Base-by-base conservation (phyloP, 2,888 invertebrate genomes). In the Chorisops tibialis region DNA sequence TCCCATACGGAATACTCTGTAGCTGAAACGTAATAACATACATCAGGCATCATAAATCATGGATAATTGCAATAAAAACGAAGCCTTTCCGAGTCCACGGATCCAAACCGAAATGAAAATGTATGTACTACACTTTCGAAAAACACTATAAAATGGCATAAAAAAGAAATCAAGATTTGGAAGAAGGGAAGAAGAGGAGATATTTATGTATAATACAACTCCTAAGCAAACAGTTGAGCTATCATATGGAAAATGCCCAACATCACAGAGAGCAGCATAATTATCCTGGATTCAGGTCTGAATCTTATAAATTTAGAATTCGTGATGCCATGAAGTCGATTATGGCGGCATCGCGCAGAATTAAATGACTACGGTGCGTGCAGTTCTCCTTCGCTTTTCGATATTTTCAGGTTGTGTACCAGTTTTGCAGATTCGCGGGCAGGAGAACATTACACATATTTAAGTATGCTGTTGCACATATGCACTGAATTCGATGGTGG, bases 231-330 rank as follows among this genome's bases (percentile, higher is more conserved):
- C 51, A 60, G 51, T 60, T 50, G 60, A 30, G 30, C 30, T 9
- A 9, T 30, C 30, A 30, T 30, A 30, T 30, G 30, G 7, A 30
- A 9, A 5, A 30, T 30, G 35, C n/a, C n/a, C n/a, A n/a, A n/a
- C n/a, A 51, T 50, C 43, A 38, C 41, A 41, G 60, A 61, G 43
- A 48, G 47, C 19, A 54, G 47, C 51, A 45, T 50, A 63, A 63
- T 63, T 63, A 63, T 63, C 60, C 54, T 54, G 59, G 12, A 19
- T 59, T 45, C 12, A 30, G 30, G 43, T 51, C 59, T 41, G 61
- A 61, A 45, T 64, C 59, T 52, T 64, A 62, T 64, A 64, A 64
- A 64, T 64, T 59, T 54, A 59, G 59, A 58, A 64, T 50, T 64
- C 64, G 64, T 64, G 64, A 64, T 64, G 49, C 62, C 52, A 64